Percentiles rank a stretch among this genome's conserved stretches.
These are phyloP conservation scores for Cepphus grylle DNA, from an alignment of 2,113 vertebrate species.

Conservation along the genomic window DNA sequence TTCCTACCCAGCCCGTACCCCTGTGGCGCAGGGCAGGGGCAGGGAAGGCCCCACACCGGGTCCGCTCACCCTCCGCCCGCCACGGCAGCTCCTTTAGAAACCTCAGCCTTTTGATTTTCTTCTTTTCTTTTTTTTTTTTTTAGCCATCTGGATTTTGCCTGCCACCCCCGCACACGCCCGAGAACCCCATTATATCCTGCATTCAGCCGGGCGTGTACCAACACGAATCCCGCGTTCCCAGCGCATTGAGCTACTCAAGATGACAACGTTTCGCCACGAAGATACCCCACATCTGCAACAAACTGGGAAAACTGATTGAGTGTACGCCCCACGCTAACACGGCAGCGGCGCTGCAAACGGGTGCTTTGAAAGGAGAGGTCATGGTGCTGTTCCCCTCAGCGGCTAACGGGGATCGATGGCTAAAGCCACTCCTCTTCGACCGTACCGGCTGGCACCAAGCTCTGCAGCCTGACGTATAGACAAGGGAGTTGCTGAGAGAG, in stretches of 20 bases:
- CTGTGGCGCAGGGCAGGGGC: not conserved
- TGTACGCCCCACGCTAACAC: not conserved
- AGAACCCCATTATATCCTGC: not conserved
- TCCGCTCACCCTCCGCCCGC: not conserved
- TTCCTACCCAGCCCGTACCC: not conserved
- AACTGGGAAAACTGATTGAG: not conserved
- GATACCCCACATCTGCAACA: not conserved
- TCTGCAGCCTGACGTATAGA: not conserved
- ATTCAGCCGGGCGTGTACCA: not conserved
- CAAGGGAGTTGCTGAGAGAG: not conserved
- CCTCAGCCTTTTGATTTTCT: not conserved
- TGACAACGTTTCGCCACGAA: not conserved
- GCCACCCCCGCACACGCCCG: not conserved
- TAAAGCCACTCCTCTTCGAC: not conserved
- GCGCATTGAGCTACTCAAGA: not conserved
- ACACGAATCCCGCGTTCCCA: not conserved
- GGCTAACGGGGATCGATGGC: not conserved
- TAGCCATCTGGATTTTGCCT: not conserved
- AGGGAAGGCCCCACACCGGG: not conserved
- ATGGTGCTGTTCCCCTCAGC: accelerated
- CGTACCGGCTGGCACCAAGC: accelerated
- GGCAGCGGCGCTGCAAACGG: accelerated
- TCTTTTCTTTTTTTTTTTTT: not conserved
- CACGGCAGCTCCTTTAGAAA: not conserved
- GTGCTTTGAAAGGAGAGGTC: not conserved